Base-by-base conservation (phyloP, 2,888 invertebrate species). In the Pristionchus exspectatus region DNA sequence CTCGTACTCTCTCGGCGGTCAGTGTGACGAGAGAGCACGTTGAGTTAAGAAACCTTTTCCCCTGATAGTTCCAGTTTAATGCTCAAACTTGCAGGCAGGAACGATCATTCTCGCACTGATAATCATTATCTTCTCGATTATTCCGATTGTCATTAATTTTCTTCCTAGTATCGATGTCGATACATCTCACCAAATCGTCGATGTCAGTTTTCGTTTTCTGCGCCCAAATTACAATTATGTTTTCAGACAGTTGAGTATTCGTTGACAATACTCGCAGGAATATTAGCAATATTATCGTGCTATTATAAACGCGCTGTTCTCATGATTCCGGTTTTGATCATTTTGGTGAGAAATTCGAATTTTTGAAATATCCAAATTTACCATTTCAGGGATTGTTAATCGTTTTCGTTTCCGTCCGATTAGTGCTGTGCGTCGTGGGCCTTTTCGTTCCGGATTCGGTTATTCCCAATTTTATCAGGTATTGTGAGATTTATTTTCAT, bases 381-480 rank as follows among this genome's bases (percentile, higher is more conserved):
- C 3, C 5, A 38, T 38, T 63, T n/a, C 63, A 63, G 63, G n/a
- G 4, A 3, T n/a, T 63, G 63, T n/a, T 63, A n/a, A 63, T 63
- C 24, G 21, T 63, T 1, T 63, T 63, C 10, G 63, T 63, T 63
- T 21, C 63, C 9, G 63, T 63, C 63, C 21, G 63, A n/a, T 24
- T 63, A 9, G 63, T 63, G 0, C n/a, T 63, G n/a, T 63, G 63
- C 9, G 24, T 63, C 7, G 63, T 63, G 63, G 63, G 63, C 63
- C n/a, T 63, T 24, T 63, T 63, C 21, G 63, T 63, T 3, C 10
- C 63, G 63, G 63, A 63, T n/a, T 63, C 63, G n/a, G n/a, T 63
- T n/a, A 63, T 63, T 63, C 63, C 63, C n/a, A 24, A 63, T 63
- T 63, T 63, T 24, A 63, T 63, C 63, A 63, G n/a, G 63, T 63